Evolutionary conservation across 2,797 vertebrate species (phyloP), one percentile per base, ranked within the genome.

Genomic region (Benthosema pterotum): DNA sequence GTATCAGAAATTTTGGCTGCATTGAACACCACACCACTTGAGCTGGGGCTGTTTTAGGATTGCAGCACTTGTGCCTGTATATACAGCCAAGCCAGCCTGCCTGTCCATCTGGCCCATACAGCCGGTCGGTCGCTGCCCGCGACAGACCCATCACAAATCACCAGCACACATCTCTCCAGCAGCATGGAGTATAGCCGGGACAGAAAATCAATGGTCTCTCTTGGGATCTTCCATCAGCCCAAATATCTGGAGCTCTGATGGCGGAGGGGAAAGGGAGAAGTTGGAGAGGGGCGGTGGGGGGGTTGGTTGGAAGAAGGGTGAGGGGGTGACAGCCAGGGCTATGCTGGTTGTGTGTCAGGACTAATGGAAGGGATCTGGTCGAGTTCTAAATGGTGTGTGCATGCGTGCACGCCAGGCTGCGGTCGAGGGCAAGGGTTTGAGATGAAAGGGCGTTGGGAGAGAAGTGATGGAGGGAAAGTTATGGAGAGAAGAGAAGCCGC

Each of bases 151-250:
- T 79, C 89, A 90, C 89, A 89, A 89, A 90, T 90, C 88, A 25
- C 22, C 79, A 61, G 64, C 74, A n/a, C 79, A 78, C 69, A 66
- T 83, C 70, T 87, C 60, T 60, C 75, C 77, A 72, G n/a, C 61
- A 75, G 74, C 63, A 74, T 54, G 52, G 65, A 53, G 59, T 66
- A 57, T 66, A 57, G 65, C 69, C 47, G 18, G 61, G 87, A 88
- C 82, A 75, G 82, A 73, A 90, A 91, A 91, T 93, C 88, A 84
- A 91, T 92, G 79, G 67, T 63, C 65, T 79, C 84, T 89, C 82
- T 65, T 72, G 74, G 79, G 77, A 82, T 70, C 71, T 82, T 90
- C 83, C 78, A 88, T 91, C 87, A 87, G 80, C 66, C 78, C 74
- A 78, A 85, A 86, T 87, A 87, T 91, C 83, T 86, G 61, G 58